Conservation (phyloP, 1,140 invertebrate genomes). For the Lepidotrigona ventralis region DNA sequence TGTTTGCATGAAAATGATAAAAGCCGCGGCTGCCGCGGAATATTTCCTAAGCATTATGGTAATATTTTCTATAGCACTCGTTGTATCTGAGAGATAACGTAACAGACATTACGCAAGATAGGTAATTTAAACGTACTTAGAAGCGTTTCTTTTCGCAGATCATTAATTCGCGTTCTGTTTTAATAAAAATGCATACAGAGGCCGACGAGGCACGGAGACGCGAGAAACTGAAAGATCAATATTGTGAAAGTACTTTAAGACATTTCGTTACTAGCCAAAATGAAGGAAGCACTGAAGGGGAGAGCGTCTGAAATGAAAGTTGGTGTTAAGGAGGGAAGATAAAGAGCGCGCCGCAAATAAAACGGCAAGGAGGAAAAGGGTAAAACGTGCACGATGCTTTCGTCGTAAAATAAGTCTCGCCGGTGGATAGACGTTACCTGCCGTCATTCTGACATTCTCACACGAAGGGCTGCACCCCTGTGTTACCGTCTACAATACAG, state of each 20-base stretch:
- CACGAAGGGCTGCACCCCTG: slow-evolving; percentile 41
- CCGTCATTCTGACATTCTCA: slow-evolving; percentile 32
- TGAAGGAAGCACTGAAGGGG: slow-evolving; percentile 1
- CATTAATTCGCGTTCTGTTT: slow-evolving; percentile 14
- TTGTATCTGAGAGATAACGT: neutral
- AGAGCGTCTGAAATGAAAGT: slow-evolving; percentile 1
- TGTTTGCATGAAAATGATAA: slow-evolving; percentile 23
- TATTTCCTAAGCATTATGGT: neutral
- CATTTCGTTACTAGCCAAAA: slow-evolving; percentile 4
- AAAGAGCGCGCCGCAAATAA: slow-evolving; percentile 2
- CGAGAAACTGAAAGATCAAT: neutral
- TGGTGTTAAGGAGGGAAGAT: slow-evolving; percentile 11
- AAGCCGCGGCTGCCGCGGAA: neutral
- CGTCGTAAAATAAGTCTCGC: slow-evolving; percentile 46
- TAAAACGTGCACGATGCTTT: slow-evolving; percentile 27
- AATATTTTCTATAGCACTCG: neutral
- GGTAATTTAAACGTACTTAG: too few species aligned
- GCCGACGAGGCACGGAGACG: too few species aligned
- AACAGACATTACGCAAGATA: neutral
- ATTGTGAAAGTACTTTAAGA: neutral
- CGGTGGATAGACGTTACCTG: slow-evolving; percentile 32
- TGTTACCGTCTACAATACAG: slow-evolving; percentile 52
- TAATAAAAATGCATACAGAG: neutral
- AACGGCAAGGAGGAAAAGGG: neutral
- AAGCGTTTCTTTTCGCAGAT: neutral